A percentile compares a stretch with the other conserved stretches of the same genome.
Conservation (phyloP, 2,888 invertebrate genomes). For the Xestoiulus laeticollis region DNA sequence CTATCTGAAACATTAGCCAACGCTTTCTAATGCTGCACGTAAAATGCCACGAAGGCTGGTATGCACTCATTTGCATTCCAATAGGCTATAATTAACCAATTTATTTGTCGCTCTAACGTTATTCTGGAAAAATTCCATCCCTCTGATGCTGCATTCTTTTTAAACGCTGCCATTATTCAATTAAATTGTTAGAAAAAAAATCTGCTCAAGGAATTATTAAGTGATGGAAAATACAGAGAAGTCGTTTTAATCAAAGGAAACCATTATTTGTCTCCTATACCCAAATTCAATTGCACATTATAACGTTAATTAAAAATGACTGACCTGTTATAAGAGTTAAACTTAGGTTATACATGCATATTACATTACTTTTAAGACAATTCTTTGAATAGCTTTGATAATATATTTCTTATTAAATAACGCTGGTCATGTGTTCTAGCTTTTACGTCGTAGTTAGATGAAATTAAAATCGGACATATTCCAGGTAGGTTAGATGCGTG, state of each 20-base stretch:
- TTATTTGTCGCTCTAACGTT: not conserved
- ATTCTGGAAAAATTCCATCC: not conserved
- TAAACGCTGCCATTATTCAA: not conserved
- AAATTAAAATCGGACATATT: no score
- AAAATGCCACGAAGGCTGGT: not conserved
- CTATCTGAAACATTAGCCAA: not conserved
- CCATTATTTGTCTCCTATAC: not conserved
- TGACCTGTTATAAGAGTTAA: no score
- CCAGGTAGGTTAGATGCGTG: no score
- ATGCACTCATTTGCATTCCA: conserved; percentile 31
- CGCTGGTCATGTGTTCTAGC: no score
- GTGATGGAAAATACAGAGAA: not conserved
- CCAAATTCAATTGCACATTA: not conserved
- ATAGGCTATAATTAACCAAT: conserved; percentile 31
- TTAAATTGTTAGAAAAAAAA: not conserved
- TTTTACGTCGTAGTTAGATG: no score
- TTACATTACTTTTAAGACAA: no score
- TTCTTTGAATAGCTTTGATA: no score
- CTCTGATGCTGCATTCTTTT: not conserved
- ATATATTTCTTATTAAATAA: no score
- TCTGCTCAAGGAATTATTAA: not conserved
- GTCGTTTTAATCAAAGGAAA: not conserved
- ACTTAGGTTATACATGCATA: no score
- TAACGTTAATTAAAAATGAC: not conserved
- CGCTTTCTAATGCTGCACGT: not conserved